phyloP scores from a whole-genome alignment of 2,888 invertebrate genomes.

The Epicampocera succincta region DNA sequence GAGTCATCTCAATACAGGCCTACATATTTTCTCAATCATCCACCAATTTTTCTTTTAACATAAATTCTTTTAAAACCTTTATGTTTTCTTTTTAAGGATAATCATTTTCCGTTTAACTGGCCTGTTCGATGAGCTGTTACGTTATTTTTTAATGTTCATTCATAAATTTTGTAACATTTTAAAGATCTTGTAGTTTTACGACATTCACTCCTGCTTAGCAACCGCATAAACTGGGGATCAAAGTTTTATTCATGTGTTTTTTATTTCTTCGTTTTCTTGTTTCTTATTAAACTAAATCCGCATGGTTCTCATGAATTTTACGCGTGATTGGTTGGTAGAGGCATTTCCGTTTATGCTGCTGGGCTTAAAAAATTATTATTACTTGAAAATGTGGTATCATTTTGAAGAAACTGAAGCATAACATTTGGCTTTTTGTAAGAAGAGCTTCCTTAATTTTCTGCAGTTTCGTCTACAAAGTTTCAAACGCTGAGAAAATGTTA shows the following conservation, averaged over 20 bases:
- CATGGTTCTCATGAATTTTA: conserved; percentile 61
- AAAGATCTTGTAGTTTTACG: conserved; percentile 19
- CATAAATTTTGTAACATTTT: conserved; percentile 31
- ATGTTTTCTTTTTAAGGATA: background rate
- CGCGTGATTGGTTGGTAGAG: conserved; percentile 60
- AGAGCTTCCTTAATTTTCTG: conserved; percentile 10
- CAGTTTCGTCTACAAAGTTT: background rate
- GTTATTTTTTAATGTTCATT: conserved; percentile 22
- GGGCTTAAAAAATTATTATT: conserved; percentile 28
- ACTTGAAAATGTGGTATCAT: conserved; percentile 5
- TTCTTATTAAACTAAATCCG: conserved; percentile 20
- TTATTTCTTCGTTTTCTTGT: background rate
- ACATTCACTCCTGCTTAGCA: conserved; percentile 1
- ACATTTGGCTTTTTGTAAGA: conserved; percentile 18
- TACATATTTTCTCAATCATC: too few relatives aligned
- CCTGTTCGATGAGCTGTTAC: conserved; percentile 32
- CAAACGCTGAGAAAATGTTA: conserved; percentile 37
- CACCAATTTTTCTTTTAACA: background rate
- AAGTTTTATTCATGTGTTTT: conserved; percentile 24
- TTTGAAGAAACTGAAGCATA: conserved; percentile 54
- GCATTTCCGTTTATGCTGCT: conserved; percentile 65
- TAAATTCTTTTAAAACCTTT: conserved; percentile 6
- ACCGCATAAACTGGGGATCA: conserved; percentile 33
- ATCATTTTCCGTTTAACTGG: conserved; percentile 7
- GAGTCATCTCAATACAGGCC: too few relatives aligned